phyloP scores from a whole-genome alignment of 1,140 invertebrate genomes.

The Polypedilum vanderplanki region DNA sequence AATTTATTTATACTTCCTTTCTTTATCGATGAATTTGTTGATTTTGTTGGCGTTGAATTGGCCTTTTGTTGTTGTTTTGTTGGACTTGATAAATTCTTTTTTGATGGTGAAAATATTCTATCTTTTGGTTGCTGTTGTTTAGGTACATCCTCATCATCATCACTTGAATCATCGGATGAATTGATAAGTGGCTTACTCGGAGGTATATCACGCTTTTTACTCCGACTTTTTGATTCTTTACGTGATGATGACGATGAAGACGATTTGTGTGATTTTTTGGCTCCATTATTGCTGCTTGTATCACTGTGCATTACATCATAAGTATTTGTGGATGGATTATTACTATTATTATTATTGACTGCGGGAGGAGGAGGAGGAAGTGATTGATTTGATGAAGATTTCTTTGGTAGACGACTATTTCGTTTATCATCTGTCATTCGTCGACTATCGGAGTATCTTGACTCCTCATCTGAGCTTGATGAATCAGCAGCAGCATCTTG shows the following conservation, averaged over 20 bases:
- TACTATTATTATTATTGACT: too few species aligned
- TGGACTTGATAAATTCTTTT: not conserved
- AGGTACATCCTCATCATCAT: not conserved
- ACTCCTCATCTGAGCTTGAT: not conserved
- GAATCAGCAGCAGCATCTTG: not conserved
- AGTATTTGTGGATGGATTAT: constrained; percentile 41
- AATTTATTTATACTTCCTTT: not conserved
- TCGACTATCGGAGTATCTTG: constrained; percentile 38
- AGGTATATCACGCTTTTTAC: not conserved
- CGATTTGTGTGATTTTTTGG: constrained; percentile 31
- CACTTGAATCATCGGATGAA: not conserved
- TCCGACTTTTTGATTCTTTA: not conserved
- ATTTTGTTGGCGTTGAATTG: not conserved
- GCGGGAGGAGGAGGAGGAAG: constrained; percentile 33
- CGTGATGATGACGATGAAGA: constrained; percentile 24
- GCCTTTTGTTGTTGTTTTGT: not conserved
- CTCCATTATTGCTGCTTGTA: constrained; percentile 30
- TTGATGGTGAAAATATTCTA: too few species aligned
- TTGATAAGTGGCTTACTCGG: not conserved
- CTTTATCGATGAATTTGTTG: not conserved
- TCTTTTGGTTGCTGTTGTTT: not conserved
- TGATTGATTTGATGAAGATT: constrained; percentile 32
- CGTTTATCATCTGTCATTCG: constrained; percentile 32
- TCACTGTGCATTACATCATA: constrained; percentile 32
- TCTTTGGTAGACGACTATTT: constrained; percentile 39